Conservation (phyloP, 2,888 invertebrate species). For the Scrobipalpa costella region DNA sequence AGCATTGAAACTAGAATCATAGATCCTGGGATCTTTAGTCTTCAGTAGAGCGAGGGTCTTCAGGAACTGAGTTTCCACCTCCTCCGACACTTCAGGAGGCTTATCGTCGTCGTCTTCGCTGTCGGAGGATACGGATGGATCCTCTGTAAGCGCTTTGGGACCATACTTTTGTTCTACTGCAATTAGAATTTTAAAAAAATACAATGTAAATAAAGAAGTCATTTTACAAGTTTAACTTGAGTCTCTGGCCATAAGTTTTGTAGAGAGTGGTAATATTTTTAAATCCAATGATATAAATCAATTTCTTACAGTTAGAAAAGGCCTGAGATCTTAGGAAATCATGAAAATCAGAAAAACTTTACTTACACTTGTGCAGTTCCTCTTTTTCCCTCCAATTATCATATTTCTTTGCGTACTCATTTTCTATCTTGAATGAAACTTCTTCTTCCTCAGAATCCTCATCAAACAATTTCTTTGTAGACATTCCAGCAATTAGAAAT, state of each 20-base stretch:
- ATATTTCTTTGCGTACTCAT: conserved; percentile 91
- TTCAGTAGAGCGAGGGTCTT: conserved; percentile 92
- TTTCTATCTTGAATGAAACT: conserved; percentile 84
- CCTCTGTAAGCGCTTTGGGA: conserved; percentile 70
- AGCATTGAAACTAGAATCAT: conserved; percentile 87
- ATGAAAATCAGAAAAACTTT: conserved; percentile 20
- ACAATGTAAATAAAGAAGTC: not conserved
- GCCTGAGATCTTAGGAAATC: too few species aligned
- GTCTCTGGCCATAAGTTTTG: too few species aligned
- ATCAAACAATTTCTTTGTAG: conserved; percentile 74
- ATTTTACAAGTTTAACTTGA: too few species aligned
- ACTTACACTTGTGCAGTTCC: conserved; percentile 89
- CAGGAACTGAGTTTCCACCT: conserved; percentile 92
- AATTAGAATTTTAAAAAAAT: conserved; percentile 36
- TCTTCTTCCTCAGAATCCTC: conserved; percentile 80
- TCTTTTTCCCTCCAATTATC: conserved; percentile 92
- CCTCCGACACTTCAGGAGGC: conserved; percentile 80
- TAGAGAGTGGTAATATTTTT: not conserved
- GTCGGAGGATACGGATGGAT: conserved; percentile 73
- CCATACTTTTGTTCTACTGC: conserved; percentile 89
- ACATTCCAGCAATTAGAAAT: conserved; percentile 38
- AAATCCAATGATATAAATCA: not conserved
- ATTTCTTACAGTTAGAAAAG: not conserved
- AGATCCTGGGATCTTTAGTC: conserved; percentile 93
- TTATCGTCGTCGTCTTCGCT: conserved; percentile 85